These are phyloP conservation scores for Lamprologus callipterus DNA, from an alignment of 2,113 vertebrate genomes.

Conservation along the genomic window DNA sequence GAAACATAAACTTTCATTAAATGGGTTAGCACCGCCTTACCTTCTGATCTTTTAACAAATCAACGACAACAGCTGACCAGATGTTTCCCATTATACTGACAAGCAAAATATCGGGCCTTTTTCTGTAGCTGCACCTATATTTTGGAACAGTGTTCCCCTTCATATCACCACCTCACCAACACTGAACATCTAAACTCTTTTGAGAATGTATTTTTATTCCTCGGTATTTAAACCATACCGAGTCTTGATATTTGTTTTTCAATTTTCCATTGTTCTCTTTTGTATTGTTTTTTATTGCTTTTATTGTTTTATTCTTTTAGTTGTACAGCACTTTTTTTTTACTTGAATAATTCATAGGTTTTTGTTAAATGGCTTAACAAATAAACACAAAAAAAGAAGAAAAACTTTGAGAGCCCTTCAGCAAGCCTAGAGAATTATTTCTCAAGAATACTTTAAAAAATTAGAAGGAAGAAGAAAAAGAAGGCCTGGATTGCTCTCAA, in stretches of 20 bases:
- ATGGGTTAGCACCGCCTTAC: background rate
- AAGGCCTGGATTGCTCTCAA: background rate
- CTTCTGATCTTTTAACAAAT: background rate
- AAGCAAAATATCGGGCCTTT: background rate
- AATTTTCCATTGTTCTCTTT: background rate
- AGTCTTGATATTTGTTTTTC: background rate
- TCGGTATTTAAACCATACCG: background rate
- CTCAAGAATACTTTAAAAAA: background rate
- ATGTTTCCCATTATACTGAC: background rate
- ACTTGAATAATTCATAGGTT: background rate
- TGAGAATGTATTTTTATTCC: background rate
- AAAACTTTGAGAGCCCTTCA: background rate
- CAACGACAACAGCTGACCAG: background rate
- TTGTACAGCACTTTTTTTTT: background rate
- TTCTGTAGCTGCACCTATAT: background rate
- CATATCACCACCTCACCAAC: background rate
- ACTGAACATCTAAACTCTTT: background rate
- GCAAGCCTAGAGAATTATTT: background rate
- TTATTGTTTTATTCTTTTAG: background rate
- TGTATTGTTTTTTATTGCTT: background rate
- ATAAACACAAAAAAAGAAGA: background rate
- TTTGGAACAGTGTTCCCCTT: background rate
- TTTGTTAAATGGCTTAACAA: background rate
- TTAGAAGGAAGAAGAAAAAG: background rate
- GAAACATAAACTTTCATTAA: background rate